These are phyloP conservation scores for Orthonevra nobilis DNA, from an alignment of 2,888 invertebrate genomes.

Conservation along the genomic window DNA sequence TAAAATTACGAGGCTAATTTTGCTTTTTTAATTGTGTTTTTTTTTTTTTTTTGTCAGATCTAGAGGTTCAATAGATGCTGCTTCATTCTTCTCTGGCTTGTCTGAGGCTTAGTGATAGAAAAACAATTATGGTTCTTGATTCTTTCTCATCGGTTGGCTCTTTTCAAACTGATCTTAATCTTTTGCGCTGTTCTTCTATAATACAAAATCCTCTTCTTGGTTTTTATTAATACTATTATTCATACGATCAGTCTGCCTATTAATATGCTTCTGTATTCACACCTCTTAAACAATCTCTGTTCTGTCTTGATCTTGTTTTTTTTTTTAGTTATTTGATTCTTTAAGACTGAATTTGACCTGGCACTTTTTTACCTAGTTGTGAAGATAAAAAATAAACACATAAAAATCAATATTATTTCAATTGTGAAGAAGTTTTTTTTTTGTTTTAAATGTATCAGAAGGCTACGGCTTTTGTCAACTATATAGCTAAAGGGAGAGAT, in stretches of 20 bases:
- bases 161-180: constrained; percentile 19
- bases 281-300: constrained; percentile 41
- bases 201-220: constrained; percentile 40
- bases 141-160: constrained; percentile 1
- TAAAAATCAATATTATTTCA: constrained; percentile 53
- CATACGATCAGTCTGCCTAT: constrained; percentile 49
- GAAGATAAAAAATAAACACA: constrained; percentile 67
- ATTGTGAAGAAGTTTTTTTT: constrained; percentile 22
- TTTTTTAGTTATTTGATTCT: constrained; percentile 46
- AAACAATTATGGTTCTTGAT: constrained; percentile 12
- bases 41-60: too few species aligned
- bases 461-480: constrained; percentile 26
- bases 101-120: constrained; percentile 21
- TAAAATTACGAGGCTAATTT: constrained; percentile 45
- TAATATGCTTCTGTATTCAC: constrained; percentile 41
- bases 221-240: constrained; percentile 44
- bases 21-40: too few species aligned
- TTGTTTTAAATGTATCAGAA: constrained; percentile 43
- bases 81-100: constrained; percentile 19
- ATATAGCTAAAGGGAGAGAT: constrained; percentile 8
- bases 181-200: constrained; percentile 1
- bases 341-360: constrained; percentile 69
- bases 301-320: constrained; percentile 44
- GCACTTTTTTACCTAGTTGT: constrained; percentile 67
- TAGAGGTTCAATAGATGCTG: constrained; percentile 41